Evolutionary conservation across 2,113 vertebrate genomes (phyloP).

Genomic region (Gasterosteus aculeatus): DNA sequence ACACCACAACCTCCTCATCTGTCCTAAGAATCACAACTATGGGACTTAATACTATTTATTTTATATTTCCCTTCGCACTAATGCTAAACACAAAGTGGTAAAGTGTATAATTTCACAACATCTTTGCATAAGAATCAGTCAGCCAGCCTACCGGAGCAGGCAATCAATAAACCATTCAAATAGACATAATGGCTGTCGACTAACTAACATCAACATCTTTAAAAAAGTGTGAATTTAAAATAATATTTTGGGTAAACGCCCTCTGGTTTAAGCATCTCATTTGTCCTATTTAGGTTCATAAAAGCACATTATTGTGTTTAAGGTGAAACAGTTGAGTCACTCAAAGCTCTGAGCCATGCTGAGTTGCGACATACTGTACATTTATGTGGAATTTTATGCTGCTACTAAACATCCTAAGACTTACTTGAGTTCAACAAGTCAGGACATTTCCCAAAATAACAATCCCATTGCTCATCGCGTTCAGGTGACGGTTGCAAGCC

Average conservation of each 20-base stretch:
- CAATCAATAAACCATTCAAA: slow-evolving; percentile 17
- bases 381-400: neutral
- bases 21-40: neutral
- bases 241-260: neutral
- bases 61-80: neutral
- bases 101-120: slow-evolving; percentile 10
- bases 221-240: neutral
- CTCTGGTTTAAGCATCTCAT: neutral
- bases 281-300: neutral
- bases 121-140: slow-evolving; percentile 23
- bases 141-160: neutral
- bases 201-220: neutral
- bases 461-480: slow-evolving; percentile 15
- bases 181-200: neutral
- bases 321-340: neutral
- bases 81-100: neutral
- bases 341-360: neutral
- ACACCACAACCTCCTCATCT: neutral
- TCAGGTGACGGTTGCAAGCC: neutral
- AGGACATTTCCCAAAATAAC: slow-evolving; percentile 4
- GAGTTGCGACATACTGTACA: neutral
- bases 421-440: neutral
- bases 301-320: neutral
- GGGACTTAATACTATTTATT: slow-evolving; percentile 1
- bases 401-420: neutral